Evolutionary conservation across 2,888 invertebrate genomes (phyloP).

Genomic region (Pyrocoelia pectoralis): DNA sequence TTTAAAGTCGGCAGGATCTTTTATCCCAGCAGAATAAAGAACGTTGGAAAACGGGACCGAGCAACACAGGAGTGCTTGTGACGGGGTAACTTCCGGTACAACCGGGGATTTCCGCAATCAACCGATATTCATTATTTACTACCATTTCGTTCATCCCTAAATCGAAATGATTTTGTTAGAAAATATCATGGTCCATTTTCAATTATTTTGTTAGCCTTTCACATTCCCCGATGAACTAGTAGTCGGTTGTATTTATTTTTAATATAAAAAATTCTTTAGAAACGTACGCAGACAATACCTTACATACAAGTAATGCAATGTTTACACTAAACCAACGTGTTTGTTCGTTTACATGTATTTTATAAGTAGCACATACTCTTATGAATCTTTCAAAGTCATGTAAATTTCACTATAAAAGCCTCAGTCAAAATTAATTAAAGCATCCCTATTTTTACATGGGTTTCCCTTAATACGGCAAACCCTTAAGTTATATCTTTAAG

Average conservation of each 20-base stretch:
- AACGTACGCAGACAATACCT: too few relatives aligned
- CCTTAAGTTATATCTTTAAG: too few relatives aligned
- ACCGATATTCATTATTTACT: slow-evolving; percentile 57
- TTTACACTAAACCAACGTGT: too few relatives aligned
- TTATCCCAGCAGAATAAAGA: slow-evolving; percentile 53
- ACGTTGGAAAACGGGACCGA: slow-evolving; percentile 31
- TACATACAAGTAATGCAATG: too few relatives aligned
- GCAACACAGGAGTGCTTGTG: slow-evolving; percentile 48
- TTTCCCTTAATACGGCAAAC: too few relatives aligned
- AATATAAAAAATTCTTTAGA: too few relatives aligned
- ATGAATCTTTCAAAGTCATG: too few relatives aligned
- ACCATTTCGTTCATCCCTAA: slow-evolving; percentile 45
- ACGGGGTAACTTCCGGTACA: slow-evolving; percentile 56
- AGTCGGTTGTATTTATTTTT: not conserved
- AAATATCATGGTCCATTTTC: slow-evolving; percentile 21
- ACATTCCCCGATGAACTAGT: not conserved
- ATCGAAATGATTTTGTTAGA: slow-evolving; percentile 40
- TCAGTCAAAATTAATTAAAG: too few relatives aligned
- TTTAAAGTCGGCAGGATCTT: slow-evolving; percentile 36
- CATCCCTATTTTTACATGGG: too few relatives aligned
- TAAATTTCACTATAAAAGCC: too few relatives aligned
- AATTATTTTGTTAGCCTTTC: slow-evolving; percentile 23
- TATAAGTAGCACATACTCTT: too few relatives aligned
- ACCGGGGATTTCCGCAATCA: slow-evolving; percentile 56
- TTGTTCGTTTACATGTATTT: too few relatives aligned